Percentiles rank a stretch among this genome's conserved stretches.
phyloP scores from a whole-genome alignment of 2,113 vertebrate genomes.

The Phodopus roborovskii region DNA sequence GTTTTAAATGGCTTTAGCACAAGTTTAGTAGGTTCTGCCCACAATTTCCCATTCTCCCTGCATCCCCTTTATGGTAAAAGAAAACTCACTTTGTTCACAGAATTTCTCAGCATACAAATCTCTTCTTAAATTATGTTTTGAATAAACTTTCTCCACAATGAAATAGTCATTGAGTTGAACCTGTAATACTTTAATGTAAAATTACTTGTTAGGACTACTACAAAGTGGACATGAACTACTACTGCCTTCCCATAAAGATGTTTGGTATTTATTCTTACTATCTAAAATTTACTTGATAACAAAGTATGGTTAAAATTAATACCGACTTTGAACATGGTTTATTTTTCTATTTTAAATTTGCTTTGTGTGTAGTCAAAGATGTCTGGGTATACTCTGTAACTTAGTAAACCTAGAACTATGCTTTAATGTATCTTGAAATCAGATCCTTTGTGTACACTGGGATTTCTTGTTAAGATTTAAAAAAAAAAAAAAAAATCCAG shows the following conservation, averaged over 20 bases:
- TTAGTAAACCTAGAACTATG: conserved; percentile 52
- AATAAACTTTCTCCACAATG: conserved; percentile 42
- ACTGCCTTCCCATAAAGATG: conserved; percentile 71
- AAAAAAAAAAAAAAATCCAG: neutral
- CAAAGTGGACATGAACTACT: conserved; percentile 39
- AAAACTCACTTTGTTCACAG: conserved; percentile 64
- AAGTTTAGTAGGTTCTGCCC: conserved; percentile 47
- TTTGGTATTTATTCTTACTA: conserved; percentile 66
- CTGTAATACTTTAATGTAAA: conserved; percentile 63
- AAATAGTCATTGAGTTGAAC: conserved; percentile 41
- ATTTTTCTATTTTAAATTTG: conserved; percentile 79
- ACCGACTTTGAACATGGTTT: conserved; percentile 74
- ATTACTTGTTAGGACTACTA: conserved; percentile 73
- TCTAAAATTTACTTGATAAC: conserved; percentile 58
- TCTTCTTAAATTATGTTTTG: conserved; percentile 66
- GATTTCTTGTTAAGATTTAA: neutral
- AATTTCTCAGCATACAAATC: conserved; percentile 64
- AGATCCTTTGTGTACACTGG: conserved; percentile 16
- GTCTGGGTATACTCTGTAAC: conserved; percentile 63
- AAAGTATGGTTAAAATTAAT: conserved; percentile 62
- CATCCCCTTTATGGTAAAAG: conserved; percentile 30
- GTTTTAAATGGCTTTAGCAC: conserved; percentile 62
- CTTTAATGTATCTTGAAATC: conserved; percentile 51
- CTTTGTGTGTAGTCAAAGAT: conserved; percentile 67
- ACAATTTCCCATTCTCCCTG: neutral